These are phyloP conservation scores for Netelia melanura DNA, from an alignment of 2,888 invertebrate genomes.

Conservation along the genomic window DNA sequence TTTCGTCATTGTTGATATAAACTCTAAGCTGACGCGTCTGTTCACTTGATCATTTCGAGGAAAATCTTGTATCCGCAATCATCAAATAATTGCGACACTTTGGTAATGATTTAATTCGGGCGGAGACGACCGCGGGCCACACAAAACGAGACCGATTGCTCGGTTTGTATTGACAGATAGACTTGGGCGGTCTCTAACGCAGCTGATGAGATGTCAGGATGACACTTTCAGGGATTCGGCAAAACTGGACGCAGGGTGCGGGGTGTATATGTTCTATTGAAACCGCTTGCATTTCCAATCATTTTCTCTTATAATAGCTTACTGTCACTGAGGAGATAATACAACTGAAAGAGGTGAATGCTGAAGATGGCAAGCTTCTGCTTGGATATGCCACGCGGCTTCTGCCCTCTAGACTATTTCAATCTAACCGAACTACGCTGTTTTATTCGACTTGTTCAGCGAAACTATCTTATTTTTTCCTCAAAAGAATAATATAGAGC, in stretches of 20 bases:
- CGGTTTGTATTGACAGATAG: constrained; percentile 26
- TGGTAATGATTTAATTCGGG: constrained; percentile 20
- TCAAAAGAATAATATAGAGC: no score
- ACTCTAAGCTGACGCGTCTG: constrained; percentile 5
- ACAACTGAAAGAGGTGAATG: no score
- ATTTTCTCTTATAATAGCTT: no score
- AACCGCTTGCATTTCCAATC: no score
- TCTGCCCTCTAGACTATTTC: no score
- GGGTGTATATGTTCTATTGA: no score
- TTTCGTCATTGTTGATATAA: constrained; percentile 27
- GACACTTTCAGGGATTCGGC: constrained; percentile 32
- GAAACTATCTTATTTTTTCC: no score
- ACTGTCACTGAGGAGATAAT: no score
- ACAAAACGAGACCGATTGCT: constrained; percentile 13
- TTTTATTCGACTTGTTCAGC: no score
- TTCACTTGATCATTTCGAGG: background rate
- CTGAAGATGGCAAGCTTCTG: no score
- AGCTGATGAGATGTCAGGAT: constrained; percentile 59
- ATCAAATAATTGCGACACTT: constrained; percentile 19
- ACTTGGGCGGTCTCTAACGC: constrained; percentile 38
- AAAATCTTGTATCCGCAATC: constrained; percentile 8
- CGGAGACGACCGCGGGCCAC: background rate
- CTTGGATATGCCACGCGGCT: no score
- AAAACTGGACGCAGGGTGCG: background rate
- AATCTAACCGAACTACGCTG: no score